Evolutionary conservation across 2,113 vertebrate genomes (phyloP).

Genomic region (Rhinoptilus africanus): DNA sequence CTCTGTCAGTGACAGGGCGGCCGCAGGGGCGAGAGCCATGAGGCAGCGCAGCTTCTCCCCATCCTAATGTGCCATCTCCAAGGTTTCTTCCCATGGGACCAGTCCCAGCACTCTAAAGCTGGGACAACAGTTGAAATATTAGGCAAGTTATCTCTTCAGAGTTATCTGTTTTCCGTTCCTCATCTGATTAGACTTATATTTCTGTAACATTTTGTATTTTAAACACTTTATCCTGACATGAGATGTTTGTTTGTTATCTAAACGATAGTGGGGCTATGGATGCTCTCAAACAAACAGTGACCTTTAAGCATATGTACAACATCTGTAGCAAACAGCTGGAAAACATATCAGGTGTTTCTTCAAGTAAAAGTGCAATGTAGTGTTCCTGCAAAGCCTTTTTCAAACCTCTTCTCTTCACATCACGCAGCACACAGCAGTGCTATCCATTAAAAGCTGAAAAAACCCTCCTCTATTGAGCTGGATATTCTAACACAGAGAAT

Average conservation of each 20-base stretch:
- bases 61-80: not conserved
- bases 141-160: not conserved
- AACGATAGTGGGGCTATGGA: not conserved
- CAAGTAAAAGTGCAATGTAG: conserved; percentile 23
- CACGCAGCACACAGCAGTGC: conserved; percentile 47
- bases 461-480: conserved; percentile 12
- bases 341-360: conserved; percentile 42
- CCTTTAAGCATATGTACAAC: conserved; percentile 65
- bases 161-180: not conserved
- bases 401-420: conserved; percentile 52
- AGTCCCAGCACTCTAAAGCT: not conserved
- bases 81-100: not conserved
- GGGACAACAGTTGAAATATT: not conserved
- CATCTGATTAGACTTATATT: not conserved
- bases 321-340: conserved; percentile 70
- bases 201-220: not conserved
- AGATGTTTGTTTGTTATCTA: conserved; percentile 25
- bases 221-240: not conserved
- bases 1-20: not conserved
- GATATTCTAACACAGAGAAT: conserved; percentile 40
- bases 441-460: conserved; percentile 65
- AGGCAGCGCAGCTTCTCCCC: not conserved
- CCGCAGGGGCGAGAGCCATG: fast-evolving
- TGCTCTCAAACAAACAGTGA: conserved; percentile 58
- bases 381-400: conserved; percentile 47